Percentiles rank a stretch among this genome's conserved stretches.
These are phyloP conservation scores for Triplophysa tibetana DNA, from an alignment of 2,113 vertebrate species.

Conservation along the genomic window DNA sequence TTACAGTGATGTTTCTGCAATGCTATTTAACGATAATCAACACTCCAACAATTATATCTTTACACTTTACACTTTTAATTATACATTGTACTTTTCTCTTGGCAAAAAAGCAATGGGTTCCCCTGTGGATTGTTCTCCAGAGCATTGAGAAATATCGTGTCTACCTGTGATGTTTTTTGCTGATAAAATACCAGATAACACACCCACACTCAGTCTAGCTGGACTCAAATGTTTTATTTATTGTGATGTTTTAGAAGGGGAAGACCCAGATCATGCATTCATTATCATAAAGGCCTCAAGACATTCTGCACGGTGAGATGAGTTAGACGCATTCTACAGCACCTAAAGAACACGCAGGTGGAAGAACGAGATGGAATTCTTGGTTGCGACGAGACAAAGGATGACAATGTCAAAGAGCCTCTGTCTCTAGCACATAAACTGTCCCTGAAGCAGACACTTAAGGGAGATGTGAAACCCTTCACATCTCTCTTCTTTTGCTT, in stretches of 20 bases:
- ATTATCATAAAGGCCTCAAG: constrained; percentile 82
- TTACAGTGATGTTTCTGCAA: constrained; percentile 78
- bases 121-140: constrained; percentile 76
- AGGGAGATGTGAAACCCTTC: constrained; percentile 72
- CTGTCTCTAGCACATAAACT: constrained; percentile 75
- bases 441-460: constrained; percentile 79
- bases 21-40: constrained; percentile 78
- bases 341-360: constrained; percentile 47
- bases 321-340: constrained; percentile 48
- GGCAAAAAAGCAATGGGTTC: constrained; percentile 65
- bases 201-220: constrained; percentile 55
- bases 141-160: constrained; percentile 70
- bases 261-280: constrained; percentile 65
- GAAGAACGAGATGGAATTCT: constrained; percentile 22
- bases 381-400: constrained; percentile 68
- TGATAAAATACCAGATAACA: constrained; percentile 66
- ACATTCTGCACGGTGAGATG: constrained; percentile 70
- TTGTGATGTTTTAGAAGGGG: constrained; percentile 73
- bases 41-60: constrained; percentile 73
- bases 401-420: constrained; percentile 78
- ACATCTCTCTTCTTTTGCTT: constrained; percentile 50
- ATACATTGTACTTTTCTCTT: constrained; percentile 68
- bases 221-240: constrained; percentile 80
- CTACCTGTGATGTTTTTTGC: constrained; percentile 36
- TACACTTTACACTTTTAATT: constrained; percentile 78